Evolutionary conservation across 2,888 invertebrate genomes (phyloP).

Genomic region (Empis stercorea): DNA sequence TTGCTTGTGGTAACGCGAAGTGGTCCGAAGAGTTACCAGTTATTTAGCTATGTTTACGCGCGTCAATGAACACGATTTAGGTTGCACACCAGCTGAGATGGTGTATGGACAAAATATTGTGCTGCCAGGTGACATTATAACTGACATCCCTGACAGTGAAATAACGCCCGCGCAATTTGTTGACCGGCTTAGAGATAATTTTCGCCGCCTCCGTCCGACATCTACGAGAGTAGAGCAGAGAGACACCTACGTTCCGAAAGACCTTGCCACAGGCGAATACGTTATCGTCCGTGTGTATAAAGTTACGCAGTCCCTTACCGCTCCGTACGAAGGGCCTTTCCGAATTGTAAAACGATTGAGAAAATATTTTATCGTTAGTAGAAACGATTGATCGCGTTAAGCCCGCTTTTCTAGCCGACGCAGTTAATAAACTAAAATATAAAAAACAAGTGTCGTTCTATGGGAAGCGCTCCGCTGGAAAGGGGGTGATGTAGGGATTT

Average conservation of each 20-base stretch:
- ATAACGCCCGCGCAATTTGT: neutral
- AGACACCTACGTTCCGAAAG: neutral
- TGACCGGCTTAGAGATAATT: neutral
- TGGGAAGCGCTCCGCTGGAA: too few relatives aligned
- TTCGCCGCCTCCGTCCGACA: neutral
- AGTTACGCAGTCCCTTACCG: too few relatives aligned
- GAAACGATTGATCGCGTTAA: too few relatives aligned
- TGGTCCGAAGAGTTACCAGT: conserved; percentile 5
- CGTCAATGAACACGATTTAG: neutral
- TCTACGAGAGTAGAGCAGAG: neutral
- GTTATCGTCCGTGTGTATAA: neutral
- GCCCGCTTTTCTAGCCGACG: too few relatives aligned
- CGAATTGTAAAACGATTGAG: too few relatives aligned
- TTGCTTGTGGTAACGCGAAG: conserved; percentile 17
- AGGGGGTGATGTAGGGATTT: too few relatives aligned
- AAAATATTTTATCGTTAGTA: too few relatives aligned
- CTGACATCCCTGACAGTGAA: neutral
- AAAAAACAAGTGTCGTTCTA: too few relatives aligned
- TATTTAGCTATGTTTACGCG: conserved; percentile 2
- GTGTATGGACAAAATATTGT: neutral
- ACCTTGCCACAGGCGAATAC: neutral
- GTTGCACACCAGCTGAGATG: neutral
- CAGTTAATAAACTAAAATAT: too few relatives aligned
- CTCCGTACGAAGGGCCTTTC: too few relatives aligned
- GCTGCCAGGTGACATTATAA: neutral